Conservation (phyloP, 2,113 vertebrate species). For the Prunella fulvescens region DNA sequence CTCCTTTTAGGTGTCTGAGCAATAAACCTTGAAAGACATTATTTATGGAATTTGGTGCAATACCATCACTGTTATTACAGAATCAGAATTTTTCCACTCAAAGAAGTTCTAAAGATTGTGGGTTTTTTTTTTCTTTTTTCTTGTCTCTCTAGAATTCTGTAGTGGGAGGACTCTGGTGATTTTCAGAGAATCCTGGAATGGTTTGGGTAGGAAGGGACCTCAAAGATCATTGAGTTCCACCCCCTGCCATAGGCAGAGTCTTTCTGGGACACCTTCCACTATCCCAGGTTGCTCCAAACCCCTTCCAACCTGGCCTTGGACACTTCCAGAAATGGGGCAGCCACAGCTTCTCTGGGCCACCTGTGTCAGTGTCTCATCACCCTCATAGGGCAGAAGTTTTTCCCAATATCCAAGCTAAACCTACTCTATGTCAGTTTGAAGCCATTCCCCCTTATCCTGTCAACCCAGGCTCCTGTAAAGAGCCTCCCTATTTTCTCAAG, state of each 20-base stretch:
- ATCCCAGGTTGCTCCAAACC: rapidly evolving
- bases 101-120: background rate
- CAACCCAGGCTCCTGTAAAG: background rate
- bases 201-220: background rate
- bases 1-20: background rate
- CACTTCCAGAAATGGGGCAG: background rate
- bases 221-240: rapidly evolving
- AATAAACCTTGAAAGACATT: background rate
- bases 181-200: background rate
- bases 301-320: rapidly evolving
- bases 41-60: background rate
- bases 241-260: background rate
- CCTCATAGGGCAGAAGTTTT: background rate
- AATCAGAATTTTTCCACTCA: background rate
- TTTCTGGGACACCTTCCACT: background rate
- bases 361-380: background rate
- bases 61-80: background rate
- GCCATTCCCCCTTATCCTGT: background rate
- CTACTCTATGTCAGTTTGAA: background rate
- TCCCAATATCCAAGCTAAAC: background rate
- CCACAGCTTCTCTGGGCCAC: background rate
- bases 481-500: background rate
- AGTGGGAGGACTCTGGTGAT: background rate
- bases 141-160: background rate
- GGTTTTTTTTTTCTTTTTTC: background rate